Evolutionary conservation across 2,888 invertebrate species (phyloP).

Genomic region (Clusia tigrina): DNA sequence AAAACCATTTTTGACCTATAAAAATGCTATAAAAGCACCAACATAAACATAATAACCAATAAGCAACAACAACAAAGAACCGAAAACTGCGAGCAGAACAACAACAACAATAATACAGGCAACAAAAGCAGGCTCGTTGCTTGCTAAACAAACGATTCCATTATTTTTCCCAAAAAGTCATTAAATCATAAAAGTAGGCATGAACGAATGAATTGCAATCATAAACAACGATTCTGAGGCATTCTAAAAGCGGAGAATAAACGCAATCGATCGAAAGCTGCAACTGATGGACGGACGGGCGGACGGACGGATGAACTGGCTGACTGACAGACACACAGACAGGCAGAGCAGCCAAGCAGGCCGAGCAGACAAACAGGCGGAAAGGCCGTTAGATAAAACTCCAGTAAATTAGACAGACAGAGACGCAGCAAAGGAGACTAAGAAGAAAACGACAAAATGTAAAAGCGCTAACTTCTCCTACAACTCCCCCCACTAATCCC

Average conservation of each 20-base stretch:
- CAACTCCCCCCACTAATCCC: no score
- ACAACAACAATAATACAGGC: neutral
- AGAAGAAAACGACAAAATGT: conserved; percentile 16
- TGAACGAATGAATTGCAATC: neutral
- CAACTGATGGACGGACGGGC: neutral
- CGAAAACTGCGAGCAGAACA: conserved; percentile 8
- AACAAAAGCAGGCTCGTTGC: conserved; percentile 8
- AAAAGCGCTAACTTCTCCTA: neutral
- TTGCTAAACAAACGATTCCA: conserved; percentile 27
- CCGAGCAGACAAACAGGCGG: no score
- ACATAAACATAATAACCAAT: conserved; percentile 13
- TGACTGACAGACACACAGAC: neutral
- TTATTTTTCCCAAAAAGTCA: conserved; percentile 26
- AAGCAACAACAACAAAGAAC: conserved; percentile 8
- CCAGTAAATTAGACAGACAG: neutral
- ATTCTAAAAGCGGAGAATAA: neutral
- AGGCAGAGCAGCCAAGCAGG: no score
- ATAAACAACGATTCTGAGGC: neutral
- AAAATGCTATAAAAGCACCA: conserved; percentile 18
- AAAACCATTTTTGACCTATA: conserved; percentile 26
- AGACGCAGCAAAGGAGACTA: conserved; percentile 11
- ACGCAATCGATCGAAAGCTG: neutral
- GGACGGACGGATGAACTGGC: neutral
- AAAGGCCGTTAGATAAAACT: no score
- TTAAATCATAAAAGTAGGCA: conserved; percentile 27